A percentile compares a stretch with the other conserved stretches of the same genome.
phyloP scores from a whole-genome alignment of 2,888 invertebrate species.

The Caenorhabditis sp. region DNA sequence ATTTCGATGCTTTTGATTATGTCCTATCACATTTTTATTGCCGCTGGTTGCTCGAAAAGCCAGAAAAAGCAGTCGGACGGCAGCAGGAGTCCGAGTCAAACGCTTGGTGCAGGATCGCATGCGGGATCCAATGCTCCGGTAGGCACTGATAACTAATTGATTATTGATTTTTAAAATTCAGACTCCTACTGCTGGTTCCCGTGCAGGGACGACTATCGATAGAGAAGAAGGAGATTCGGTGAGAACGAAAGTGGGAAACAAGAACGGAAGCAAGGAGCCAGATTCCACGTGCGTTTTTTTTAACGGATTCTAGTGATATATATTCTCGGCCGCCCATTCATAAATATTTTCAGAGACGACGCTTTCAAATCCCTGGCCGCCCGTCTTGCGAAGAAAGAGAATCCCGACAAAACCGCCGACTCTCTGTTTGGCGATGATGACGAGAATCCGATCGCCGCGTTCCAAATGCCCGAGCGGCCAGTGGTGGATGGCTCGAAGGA shows the following conservation, averaged over 20 bases:
- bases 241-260: constrained; percentile 34
- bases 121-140: too few species aligned
- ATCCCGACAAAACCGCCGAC: constrained; percentile 30
- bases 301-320: too few species aligned
- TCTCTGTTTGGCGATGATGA: constrained; percentile 41
- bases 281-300: constrained; percentile 35
- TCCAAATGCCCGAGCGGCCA: constrained; percentile 47
- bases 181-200: background rate
- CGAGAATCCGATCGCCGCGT: constrained; percentile 41
- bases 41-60: constrained; percentile 33
- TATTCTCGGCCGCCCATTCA: too few species aligned
- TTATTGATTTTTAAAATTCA: too few species aligned
- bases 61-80: constrained; percentile 1
- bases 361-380: constrained; percentile 40
- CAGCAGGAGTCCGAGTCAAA: background rate
- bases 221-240: constrained; percentile 36
- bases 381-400: constrained; percentile 35
- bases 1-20: constrained; percentile 57
- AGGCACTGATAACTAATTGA: too few species aligned
- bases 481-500: constrained; percentile 22
- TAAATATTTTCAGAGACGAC: constrained; percentile 36
- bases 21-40: constrained; percentile 29
- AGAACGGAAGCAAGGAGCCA: constrained; percentile 33
- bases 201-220: too few species aligned
- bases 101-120: too few species aligned